Base-by-base conservation (phyloP, 2,888 invertebrate species). In the Lasioglossum figueresi region DNA sequence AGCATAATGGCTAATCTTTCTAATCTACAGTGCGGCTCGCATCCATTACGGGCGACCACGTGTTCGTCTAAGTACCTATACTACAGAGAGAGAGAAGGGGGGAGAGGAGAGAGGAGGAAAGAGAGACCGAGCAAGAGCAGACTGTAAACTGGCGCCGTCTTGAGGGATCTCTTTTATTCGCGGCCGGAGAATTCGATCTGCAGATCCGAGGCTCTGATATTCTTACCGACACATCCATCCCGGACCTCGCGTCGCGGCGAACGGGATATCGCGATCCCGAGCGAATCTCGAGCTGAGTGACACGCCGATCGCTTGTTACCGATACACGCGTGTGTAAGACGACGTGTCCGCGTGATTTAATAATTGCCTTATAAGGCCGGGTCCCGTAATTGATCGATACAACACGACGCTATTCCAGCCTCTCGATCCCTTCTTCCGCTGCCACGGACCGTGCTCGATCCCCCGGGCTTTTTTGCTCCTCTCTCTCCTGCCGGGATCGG, bases 311-410 rank as follows among this genome's bases (percentile, higher is more conserved):
- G 88, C 88, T 89, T 82, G 88, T 89, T 89, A 88, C 83, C 88
- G 88, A 89, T 89, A 89, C 88, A 88, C 86, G 76, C 83, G 83
- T 82, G 87, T 87, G 88, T 87, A 87, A 83, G 80, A 85, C 88
- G 86, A 88, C 86, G 88, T 89, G 88, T 89, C 87, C 84, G 88
- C 87, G 88, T 88, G 88, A 89, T 89, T 89, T 89, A 88, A 89
- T 88, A 89, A 89, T 89, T 89, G 87, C 87, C 88, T 87, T 89
- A 87, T 88, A 88, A 86, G 88, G 88, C 74, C 59, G 16, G 34
- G 52, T 23, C 31, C 79, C 27, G 88, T 89, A 89, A 88, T 88
- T 87, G 88, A 88, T 88, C 88, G 87, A 87, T 86, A 82, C 86
- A 79, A 80, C 79, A 59, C 40, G 79, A 52, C 23, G 84, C 78